These are phyloP conservation scores for Sarcophaga peregrina DNA, from an alignment of 1,140 invertebrate genomes.

Conservation along the genomic window DNA sequence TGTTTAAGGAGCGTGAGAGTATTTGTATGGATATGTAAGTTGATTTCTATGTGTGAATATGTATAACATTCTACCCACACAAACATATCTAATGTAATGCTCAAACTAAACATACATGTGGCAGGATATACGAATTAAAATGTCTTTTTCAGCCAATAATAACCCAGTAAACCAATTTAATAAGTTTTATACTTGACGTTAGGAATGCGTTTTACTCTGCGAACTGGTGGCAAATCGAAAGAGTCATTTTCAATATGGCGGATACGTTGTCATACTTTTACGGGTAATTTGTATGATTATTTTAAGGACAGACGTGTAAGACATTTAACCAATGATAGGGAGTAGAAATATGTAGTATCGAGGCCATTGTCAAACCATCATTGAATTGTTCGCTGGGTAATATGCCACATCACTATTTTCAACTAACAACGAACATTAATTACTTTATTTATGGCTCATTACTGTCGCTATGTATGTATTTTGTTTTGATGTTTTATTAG, in stretches of 20 bases:
- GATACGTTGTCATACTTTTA: too few relatives aligned
- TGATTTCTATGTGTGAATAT: neutral
- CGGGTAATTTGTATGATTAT: too few relatives aligned
- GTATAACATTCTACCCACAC: neutral
- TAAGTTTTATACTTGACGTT: neutral
- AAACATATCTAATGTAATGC: too few relatives aligned
- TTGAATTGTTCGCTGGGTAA: neutral
- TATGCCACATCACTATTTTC: neutral
- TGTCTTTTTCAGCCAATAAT: conserved; percentile 14
- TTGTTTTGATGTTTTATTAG: conserved; percentile 14
- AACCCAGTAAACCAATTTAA: neutral
- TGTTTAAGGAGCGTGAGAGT: too few relatives aligned
- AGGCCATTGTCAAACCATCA: too few relatives aligned
- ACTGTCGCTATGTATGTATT: conserved; percentile 1
- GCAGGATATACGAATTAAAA: neutral
- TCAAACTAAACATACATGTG: neutral
- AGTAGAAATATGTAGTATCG: too few relatives aligned
- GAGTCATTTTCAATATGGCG: too few relatives aligned
- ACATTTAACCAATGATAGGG: too few relatives aligned
- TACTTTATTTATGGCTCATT: conserved; percentile 35
- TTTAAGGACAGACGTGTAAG: too few relatives aligned
- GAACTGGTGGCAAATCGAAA: too few relatives aligned
- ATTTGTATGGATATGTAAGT: too few relatives aligned
- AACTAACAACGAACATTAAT: neutral
- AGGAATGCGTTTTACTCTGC: neutral